Percentiles rank a stretch among this genome's conserved stretches.
These are phyloP conservation scores for Ditula angustiorana DNA, from an alignment of 2,888 invertebrate species.

Conservation along the genomic window DNA sequence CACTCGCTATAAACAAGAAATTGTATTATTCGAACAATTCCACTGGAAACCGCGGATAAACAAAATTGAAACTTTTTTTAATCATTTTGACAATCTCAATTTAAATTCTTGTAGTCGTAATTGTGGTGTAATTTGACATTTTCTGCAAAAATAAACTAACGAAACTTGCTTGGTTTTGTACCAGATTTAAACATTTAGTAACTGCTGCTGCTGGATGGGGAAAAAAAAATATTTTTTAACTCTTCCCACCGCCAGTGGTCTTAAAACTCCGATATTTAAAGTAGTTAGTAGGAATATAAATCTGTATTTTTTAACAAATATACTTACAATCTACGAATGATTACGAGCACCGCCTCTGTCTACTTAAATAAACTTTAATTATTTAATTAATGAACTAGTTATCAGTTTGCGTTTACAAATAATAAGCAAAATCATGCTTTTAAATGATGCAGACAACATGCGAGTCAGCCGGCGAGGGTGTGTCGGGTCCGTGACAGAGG, in stretches of 20 bases:
- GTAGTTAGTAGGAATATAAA: too few species aligned
- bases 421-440: conserved; percentile 31
- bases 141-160: too few species aligned
- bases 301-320: too few species aligned
- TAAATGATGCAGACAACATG: conserved; percentile 17
- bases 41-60: background rate
- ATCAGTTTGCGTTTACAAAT: conserved; percentile 20
- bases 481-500: conserved; percentile 8
- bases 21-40: conserved; percentile 30
- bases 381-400: conserved; percentile 11
- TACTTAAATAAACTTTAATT: conserved; percentile 7
- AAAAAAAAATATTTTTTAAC: too few species aligned
- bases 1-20: conserved; percentile 16
- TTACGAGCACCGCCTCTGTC: background rate
- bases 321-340: background rate
- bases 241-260: too few species aligned
- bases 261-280: background rate
- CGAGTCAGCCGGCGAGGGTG: conserved; percentile 24
- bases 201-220: too few species aligned
- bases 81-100: too few species aligned
- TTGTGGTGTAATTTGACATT: too few species aligned
- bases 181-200: too few species aligned
- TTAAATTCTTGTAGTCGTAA: background rate
- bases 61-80: conserved; percentile 3
- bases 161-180: too few species aligned